Base-by-base conservation (phyloP, 2,888 invertebrate species). In the Helobdella robusta region DNA sequence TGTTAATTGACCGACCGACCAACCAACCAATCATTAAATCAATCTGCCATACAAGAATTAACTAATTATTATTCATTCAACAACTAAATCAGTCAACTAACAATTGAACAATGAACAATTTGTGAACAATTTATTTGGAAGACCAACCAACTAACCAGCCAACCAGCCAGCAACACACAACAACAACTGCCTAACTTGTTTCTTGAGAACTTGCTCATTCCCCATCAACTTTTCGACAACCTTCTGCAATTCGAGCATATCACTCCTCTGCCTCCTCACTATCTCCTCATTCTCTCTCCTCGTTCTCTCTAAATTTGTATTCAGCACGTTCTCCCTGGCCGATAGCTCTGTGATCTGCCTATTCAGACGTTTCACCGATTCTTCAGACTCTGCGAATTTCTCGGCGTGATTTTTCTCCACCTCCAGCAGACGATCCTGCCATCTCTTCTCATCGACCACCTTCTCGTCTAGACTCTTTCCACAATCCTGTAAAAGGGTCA, bases 281-380 rank as follows among this genome's bases (percentile, higher is more conserved):
- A 62, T 62, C n/a, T 46, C 62, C 2, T 46, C 62, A 30, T 44
- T 62, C 20, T 48, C 62, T n/a, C 18, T 36, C 4, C 62, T 28
- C 1, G 62, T 44, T 28, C 46, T 62, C 34, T 62, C 62, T 23
- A 62, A 32, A 25, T 62, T 46, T 1, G 44, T 50, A 32, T 62
- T 62, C 25, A 62, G 23, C 23, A n/a, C 44, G 34, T 62, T 62
- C 23, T 62, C 62, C 30, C 46, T 23, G 8, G n/a, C 34, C 11
- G 62, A 32, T 50, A 62, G 44, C 34, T 62, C 62, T 18, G 30
- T 50, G 46, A 62, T 46, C 62, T 62, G 62, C n/a, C 50, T 32
- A 8, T 62, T 46, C 50, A 62, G 62, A n/a, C 62, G 48, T n/a
- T 46, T 44, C 50, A 62, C 34, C 0, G 48, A 32, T 30, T 50